Conservation (phyloP, 2,797 vertebrate species). For the Microhierax caerulescens region DNA sequence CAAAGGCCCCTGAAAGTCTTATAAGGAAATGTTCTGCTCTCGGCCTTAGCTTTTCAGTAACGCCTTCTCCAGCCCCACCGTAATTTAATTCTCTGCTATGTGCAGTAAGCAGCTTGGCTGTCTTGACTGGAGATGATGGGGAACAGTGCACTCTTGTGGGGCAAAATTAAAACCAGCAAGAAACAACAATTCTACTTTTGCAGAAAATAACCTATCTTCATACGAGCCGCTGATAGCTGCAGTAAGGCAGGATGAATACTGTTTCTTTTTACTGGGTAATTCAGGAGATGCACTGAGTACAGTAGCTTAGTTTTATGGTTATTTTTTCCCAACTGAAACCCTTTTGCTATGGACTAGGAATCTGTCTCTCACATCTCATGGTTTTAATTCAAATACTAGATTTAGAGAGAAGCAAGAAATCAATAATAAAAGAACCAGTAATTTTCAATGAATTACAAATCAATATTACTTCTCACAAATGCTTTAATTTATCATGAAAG, state of each 20-base stretch:
- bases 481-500: neutral
- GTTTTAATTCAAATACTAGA: neutral
- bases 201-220: neutral
- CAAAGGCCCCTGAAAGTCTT: neutral
- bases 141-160: slow-evolving; percentile 64
- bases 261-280: neutral
- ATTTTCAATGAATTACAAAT: slow-evolving; percentile 26
- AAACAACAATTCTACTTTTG: neutral
- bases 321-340: neutral
- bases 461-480: neutral
- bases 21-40: neutral
- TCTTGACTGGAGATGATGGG: neutral
- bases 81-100: neutral
- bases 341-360: neutral
- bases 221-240: neutral
- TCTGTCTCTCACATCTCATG: neutral
- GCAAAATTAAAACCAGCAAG: slow-evolving; percentile 7
- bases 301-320: neutral
- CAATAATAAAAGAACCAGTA: neutral
- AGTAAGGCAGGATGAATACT: neutral
- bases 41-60: neutral
- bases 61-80: neutral
- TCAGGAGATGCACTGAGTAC: neutral
- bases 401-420: neutral
- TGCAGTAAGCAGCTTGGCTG: neutral